Evolutionary conservation across 2,888 invertebrate genomes (phyloP), one percentile per base, ranked within the genome.

Genomic region (Amblyjoppa proteus): DNA sequence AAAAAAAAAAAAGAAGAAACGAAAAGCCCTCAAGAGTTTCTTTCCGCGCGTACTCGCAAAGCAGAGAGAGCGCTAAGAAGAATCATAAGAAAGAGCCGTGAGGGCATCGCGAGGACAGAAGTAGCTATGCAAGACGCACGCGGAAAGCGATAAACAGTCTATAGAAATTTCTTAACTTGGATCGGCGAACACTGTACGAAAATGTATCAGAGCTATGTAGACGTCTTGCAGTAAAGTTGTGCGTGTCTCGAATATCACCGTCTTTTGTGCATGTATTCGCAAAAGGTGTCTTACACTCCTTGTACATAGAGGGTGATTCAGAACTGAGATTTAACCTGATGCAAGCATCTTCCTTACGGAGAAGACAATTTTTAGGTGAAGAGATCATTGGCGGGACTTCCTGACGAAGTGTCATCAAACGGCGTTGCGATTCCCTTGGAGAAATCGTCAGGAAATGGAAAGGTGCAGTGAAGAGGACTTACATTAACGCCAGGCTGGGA

Each of bases 141-240:
- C 88, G 88, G 87, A 88, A 87, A 87, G 89, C 89, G 88, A 90
- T 89, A 90, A 90, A 90, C 89, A 91, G 83, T 84, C 81, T 83
- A 88, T 88, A 86, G 86, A 88, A 88, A 85, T 87, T 84, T 61
- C 64, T 81, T 64, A 56, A 75, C 58, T 53, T 34, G 79, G 49
- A 87, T 85, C 85, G 70, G 58, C 61, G 31, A 79, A 69, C 69
- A 61, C 78, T 49, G 41, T 3, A 13, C 25, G 53, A 69, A 69
- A 56, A 58, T 70, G 28, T 69, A 45, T 31, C 45, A 31, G 16
- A 53, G 16, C 6, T 16, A 9, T 61, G 68, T n/a, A 9, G 28
- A 76, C 38, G 66, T 11, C 9, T 6, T n/a, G 41, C 7, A 20
- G n/a, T 69, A 11, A 56, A 58, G 3, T 45, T 69, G 56, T 49